Conservation (phyloP, 2,797 vertebrate species). For the Otolemur crassicaudatus region DNA sequence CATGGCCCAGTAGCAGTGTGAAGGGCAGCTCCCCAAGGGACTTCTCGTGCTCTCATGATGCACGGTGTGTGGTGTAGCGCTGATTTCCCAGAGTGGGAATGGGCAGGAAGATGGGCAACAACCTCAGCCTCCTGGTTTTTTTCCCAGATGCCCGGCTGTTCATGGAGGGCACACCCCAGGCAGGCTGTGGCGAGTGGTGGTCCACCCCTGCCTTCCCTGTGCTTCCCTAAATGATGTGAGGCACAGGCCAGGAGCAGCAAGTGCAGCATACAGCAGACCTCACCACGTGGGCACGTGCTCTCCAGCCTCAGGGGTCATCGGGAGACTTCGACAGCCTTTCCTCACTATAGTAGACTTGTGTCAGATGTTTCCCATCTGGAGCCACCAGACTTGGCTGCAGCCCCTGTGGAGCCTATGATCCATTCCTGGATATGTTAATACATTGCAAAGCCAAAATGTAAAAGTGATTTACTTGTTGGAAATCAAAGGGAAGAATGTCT, state of each 20-base stretch:
- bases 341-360: background rate
- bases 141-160: background rate
- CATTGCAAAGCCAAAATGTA: slow-evolving; percentile 21
- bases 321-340: background rate
- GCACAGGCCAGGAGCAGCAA: rapidly evolving
- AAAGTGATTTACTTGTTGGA: slow-evolving; percentile 65
- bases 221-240: background rate
- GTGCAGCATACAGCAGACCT: background rate
- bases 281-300: background rate
- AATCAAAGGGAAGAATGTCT: slow-evolving; percentile 69
- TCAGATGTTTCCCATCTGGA: slow-evolving; percentile 44
- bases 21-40: rapidly evolving
- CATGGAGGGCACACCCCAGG: background rate
- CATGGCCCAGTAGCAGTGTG: background rate
- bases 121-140: background rate
- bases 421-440: slow-evolving; percentile 25
- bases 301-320: background rate
- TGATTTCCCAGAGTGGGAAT: background rate
- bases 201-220: background rate
- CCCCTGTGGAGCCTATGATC: background rate
- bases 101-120: no score
- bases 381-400: background rate
- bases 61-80: background rate
- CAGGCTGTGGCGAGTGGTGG: background rate
- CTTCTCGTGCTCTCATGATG: background rate